These are phyloP conservation scores for Streptopelia turtur DNA, from an alignment of 2,797 vertebrate species.

Conservation along the genomic window DNA sequence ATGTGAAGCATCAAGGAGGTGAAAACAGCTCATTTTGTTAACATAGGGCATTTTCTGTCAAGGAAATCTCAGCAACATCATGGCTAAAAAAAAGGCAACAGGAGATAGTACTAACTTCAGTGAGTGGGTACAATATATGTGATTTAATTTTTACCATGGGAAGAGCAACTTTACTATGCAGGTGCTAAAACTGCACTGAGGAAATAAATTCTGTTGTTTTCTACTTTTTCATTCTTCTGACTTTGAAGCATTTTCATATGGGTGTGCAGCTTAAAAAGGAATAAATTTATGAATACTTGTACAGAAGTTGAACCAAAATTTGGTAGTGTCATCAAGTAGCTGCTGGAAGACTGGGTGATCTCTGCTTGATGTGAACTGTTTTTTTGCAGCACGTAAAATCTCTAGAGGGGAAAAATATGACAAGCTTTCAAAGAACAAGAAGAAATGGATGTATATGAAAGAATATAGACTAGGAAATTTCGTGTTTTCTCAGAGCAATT, in stretches of 20 bases:
- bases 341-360: accelerated
- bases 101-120: neutral
- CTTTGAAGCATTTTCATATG: neutral
- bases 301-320: neutral
- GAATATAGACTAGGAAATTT: neutral
- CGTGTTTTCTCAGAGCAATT: neutral
- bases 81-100: neutral
- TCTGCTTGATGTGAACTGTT: neutral
- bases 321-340: neutral
- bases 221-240: neutral
- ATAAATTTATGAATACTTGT: neutral
- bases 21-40: constrained; percentile 9
- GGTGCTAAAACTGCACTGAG: neutral
- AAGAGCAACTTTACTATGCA: neutral
- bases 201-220: neutral
- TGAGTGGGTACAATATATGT: accelerated
- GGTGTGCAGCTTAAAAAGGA: neutral
- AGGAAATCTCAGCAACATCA: neutral
- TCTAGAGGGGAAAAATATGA: neutral
- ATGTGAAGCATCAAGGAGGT: neutral
- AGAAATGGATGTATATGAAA: neutral
- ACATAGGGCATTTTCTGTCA: neutral
- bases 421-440: neutral
- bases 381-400: neutral
- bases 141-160: neutral